phyloP scores from a whole-genome alignment of 2,797 vertebrate genomes.

The Halcyon leucocephala region DNA sequence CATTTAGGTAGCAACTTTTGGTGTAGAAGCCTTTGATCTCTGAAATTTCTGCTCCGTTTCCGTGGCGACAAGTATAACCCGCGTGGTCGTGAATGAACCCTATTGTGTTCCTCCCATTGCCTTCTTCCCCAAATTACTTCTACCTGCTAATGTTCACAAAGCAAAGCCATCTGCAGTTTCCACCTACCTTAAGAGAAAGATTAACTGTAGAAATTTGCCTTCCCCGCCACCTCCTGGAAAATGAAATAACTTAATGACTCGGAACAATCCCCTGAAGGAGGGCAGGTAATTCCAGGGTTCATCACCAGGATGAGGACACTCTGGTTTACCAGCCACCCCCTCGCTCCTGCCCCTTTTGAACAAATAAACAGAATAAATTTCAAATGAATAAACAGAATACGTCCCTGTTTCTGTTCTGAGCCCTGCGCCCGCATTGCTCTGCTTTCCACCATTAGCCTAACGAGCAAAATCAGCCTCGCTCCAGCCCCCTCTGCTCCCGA shows the following conservation, averaged over 20 bases:
- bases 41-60: constrained; percentile 34
- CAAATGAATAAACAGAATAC: neutral
- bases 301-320: neutral
- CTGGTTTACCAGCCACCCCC: neutral
- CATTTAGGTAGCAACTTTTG: constrained; percentile 30
- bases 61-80: neutral
- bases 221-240: neutral
- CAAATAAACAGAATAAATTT: neutral
- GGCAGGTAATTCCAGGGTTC: constrained; percentile 29
- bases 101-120: neutral
- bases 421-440: rapidly evolving
- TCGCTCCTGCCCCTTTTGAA: neutral
- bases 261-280: constrained; percentile 5
- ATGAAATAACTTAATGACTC: constrained; percentile 18
- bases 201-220: neutral
- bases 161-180: neutral
- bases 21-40: constrained; percentile 60
- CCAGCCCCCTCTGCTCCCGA: neutral
- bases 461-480: neutral
- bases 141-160: neutral
- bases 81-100: constrained; percentile 16
- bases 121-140: constrained; percentile 27
- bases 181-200: neutral
- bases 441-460: neutral
- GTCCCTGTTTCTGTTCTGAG: neutral